These are phyloP conservation scores for Phocoena phocoena DNA, from an alignment of 2,113 vertebrate species.

Conservation along the genomic window DNA sequence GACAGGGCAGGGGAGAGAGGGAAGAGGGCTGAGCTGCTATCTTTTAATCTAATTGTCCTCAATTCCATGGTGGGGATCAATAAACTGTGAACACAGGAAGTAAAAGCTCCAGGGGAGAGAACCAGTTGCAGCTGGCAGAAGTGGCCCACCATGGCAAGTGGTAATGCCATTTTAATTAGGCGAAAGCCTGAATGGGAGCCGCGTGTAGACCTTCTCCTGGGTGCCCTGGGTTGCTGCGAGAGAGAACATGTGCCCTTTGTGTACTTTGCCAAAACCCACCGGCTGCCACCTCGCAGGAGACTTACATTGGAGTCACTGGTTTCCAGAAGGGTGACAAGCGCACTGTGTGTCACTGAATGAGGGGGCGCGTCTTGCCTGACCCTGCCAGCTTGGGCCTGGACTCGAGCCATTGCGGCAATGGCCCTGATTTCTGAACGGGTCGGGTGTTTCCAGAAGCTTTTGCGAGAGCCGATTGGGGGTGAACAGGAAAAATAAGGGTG, in stretches of 20 bases:
- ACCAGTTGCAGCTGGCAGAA: conserved; percentile 55
- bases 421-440: conserved; percentile 49
- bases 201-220: conserved; percentile 74
- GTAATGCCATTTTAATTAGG: conserved; percentile 86
- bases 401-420: conserved; percentile 72
- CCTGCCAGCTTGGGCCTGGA: conserved; percentile 82
- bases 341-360: conserved; percentile 83
- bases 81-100: conserved; percentile 68
- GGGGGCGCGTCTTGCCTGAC: conserved; percentile 77
- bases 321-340: conserved; percentile 87
- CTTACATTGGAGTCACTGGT: conserved; percentile 87
- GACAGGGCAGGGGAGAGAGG: neutral
- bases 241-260: conserved; percentile 77
- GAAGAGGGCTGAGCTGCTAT: neutral
- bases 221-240: conserved; percentile 45
- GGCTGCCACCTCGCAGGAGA: conserved; percentile 86
- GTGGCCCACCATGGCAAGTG: conserved; percentile 71
- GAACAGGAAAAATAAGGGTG: neutral
- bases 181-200: conserved; percentile 73
- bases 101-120: conserved; percentile 22
- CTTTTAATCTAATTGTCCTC: neutral
- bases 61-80: conserved; percentile 25
- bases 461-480: neutral
- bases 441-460: conserved; percentile 72
- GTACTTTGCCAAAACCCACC: conserved; percentile 79